Evolutionary conservation across 2,888 invertebrate species (phyloP).

Genomic region (Lamproptera curius): DNA sequence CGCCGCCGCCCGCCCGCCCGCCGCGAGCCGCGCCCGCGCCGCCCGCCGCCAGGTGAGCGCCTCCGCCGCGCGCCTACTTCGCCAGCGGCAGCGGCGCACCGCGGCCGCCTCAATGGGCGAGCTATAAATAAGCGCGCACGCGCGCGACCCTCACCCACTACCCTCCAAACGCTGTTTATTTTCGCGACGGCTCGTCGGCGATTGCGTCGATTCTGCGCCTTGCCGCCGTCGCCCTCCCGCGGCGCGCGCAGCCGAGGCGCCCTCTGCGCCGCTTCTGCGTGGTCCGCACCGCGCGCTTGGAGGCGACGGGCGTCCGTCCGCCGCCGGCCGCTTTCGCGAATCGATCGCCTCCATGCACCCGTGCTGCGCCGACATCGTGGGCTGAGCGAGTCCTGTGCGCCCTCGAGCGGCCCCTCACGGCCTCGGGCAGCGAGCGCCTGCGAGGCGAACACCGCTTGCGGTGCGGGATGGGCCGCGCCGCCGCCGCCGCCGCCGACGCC

Average conservation of each 20-base stretch:
- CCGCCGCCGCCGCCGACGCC: constrained; percentile 15
- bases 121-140: constrained; percentile 50
- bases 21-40: constrained; percentile 37
- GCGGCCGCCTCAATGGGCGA: constrained; percentile 44
- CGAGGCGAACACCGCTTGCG: neutral
- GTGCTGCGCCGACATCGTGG: too few species aligned
- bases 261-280: constrained; percentile 6
- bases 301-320: neutral
- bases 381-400: neutral
- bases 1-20: constrained; percentile 45
- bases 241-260: constrained; percentile 5
- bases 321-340: neutral
- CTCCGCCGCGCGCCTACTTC: constrained; percentile 37
- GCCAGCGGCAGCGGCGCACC: constrained; percentile 33
- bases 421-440: neutral
- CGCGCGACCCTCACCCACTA: constrained; percentile 59
- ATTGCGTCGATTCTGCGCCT: constrained; percentile 18
- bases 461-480: constrained; percentile 5
- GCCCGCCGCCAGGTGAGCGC: constrained; percentile 48
- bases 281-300: neutral
- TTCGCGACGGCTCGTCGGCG: constrained; percentile 29
- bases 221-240: constrained; percentile 20
- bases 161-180: constrained; percentile 49
- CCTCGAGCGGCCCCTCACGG: neutral
- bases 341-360: neutral